A percentile compares a stretch with the other conserved stretches of the same genome.
phyloP scores from a whole-genome alignment of 1,140 invertebrate species.

The Atta texana region DNA sequence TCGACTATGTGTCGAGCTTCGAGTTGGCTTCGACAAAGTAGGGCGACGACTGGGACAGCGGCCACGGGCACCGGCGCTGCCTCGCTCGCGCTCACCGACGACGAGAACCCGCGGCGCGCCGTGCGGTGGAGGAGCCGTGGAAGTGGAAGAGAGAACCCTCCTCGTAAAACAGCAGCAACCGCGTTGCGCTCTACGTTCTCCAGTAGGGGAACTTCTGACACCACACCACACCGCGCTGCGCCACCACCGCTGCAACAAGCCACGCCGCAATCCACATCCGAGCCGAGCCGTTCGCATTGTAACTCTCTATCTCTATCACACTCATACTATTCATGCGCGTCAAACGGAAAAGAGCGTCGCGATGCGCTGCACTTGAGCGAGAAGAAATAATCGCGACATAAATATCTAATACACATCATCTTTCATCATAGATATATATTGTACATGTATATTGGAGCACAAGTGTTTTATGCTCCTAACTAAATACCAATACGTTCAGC shows the following conservation, averaged over 20 bases:
- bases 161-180: conserved; percentile 78
- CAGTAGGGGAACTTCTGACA: conserved; percentile 79
- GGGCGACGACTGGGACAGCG: conserved; percentile 86
- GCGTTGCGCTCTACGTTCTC: conserved; percentile 77
- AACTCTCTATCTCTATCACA: background rate
- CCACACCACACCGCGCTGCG: conserved; percentile 30
- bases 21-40: conserved; percentile 86
- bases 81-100: conserved; percentile 82
- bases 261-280: conserved; percentile 48
- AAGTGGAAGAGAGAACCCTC: conserved; percentile 84
- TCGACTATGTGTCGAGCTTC: conserved; percentile 80
- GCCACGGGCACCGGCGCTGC: conserved; percentile 82
- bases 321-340: background rate
- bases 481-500: no score
- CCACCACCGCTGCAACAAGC: conserved; percentile 58
- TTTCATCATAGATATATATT: no score
- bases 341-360: conserved; percentile 9
- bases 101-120: conserved; percentile 73
- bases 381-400: background rate
- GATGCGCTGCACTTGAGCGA: background rate
- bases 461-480: background rate
- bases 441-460: background rate
- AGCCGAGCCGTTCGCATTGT: conserved; percentile 19
- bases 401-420: background rate
- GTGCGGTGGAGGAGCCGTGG: conserved; percentile 80